Percentiles rank a stretch among this genome's conserved stretches.
Conservation (phyloP, 1,140 invertebrate genomes). For the Polyergus mexicanus region DNA sequence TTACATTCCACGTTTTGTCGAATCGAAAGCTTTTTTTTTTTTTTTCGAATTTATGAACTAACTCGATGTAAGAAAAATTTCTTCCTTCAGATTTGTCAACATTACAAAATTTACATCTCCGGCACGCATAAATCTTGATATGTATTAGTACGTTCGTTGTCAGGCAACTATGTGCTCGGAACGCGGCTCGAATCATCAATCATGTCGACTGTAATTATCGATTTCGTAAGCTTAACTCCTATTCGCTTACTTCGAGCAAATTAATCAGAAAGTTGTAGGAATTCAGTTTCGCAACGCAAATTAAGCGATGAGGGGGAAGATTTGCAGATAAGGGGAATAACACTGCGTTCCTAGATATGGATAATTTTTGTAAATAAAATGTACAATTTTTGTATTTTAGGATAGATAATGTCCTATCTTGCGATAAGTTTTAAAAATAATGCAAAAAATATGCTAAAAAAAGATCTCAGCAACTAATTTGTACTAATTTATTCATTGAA, state of each 20-base stretch:
- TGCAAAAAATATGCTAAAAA: not conserved
- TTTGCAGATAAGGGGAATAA: constrained; percentile 20
- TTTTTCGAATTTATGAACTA: not conserved
- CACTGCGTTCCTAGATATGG: not conserved
- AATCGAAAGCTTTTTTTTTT: not conserved
- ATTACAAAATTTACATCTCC: constrained; percentile 13
- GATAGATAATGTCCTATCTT: not conserved
- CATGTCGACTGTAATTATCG: constrained; percentile 53
- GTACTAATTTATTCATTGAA: not conserved
- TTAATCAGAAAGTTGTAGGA: constrained; percentile 51
- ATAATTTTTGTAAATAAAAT: not conserved
- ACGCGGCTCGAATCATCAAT: constrained; percentile 45
- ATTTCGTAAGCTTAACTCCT: constrained; percentile 40
- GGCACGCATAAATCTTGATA: constrained; percentile 13
- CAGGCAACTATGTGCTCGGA: constrained; percentile 34
- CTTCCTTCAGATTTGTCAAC: constrained; percentile 6
- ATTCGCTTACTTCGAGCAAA: not conserved
- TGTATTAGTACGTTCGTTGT: not conserved
- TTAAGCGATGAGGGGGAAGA: constrained; percentile 25
- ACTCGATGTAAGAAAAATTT: not conserved
- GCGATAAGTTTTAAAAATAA: not conserved
- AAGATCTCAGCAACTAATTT: not conserved
- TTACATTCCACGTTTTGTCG: not conserved
- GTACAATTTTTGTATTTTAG: not conserved
- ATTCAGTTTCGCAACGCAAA: constrained; percentile 44